Conservation (phyloP, 2,888 invertebrate genomes). For the Beris morrisii region DNA sequence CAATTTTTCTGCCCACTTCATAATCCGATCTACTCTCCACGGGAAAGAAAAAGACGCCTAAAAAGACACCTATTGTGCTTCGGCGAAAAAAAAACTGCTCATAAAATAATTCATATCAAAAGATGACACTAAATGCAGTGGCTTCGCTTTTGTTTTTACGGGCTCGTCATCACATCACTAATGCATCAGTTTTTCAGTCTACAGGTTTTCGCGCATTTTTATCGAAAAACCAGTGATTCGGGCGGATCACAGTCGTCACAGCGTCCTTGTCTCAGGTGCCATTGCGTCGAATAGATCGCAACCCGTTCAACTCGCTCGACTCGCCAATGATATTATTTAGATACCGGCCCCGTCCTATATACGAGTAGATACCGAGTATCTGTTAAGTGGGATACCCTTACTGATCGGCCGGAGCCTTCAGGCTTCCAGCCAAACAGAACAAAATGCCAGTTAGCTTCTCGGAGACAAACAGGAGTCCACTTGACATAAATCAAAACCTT, state of each 20-base stretch:
- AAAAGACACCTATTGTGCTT: neutral
- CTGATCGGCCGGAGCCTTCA: neutral
- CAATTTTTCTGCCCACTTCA: no score
- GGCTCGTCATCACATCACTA: constrained; percentile 21
- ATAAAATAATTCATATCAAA: constrained; percentile 36
- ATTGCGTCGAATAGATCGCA: constrained; percentile 26
- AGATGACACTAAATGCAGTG: constrained; percentile 34
- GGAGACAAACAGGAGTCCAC: constrained; percentile 31
- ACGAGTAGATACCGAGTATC: neutral
- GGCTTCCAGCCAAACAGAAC: neutral
- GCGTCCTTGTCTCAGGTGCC: constrained; percentile 32
- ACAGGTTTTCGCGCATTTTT: constrained; percentile 29
- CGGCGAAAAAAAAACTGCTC: constrained; percentile 24
- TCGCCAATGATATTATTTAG: no score
- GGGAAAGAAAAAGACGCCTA: no score
- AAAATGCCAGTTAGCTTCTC: constrained; percentile 23
- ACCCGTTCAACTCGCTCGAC: neutral
- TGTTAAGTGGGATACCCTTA: constrained; percentile 3
- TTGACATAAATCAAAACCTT: constrained; percentile 29
- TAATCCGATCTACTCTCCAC: no score
- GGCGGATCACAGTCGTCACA: constrained; percentile 21
- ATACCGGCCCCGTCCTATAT: no score
- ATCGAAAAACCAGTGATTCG: constrained; percentile 1
- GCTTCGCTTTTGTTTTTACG: constrained; percentile 23
- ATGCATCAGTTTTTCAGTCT: constrained; percentile 23